Evolutionary conservation across 2,113 vertebrate species (phyloP), one percentile per base, ranked within the genome.

Genomic region (Epinephelus lanceolatus): DNA sequence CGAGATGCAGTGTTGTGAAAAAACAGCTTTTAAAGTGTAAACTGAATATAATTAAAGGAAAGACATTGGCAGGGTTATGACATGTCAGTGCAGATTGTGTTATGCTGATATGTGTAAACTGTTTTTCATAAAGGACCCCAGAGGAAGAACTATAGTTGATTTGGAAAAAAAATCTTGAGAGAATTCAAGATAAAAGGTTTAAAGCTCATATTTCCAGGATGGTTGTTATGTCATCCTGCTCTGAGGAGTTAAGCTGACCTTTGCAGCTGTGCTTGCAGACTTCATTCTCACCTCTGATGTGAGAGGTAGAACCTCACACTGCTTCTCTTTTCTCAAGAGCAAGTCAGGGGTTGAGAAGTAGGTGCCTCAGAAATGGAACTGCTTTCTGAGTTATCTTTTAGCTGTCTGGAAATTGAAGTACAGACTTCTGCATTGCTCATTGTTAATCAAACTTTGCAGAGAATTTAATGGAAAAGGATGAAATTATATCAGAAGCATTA

Each of bases 231-330:
- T 69, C 27, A 47, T 37, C 5, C 19, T 15, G 27, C 78, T 47
- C 33, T 51, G 63, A 12, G 9, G 45, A 17, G 19, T 52, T 56
- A 45, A 30, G 13, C 51, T 63, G 74, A 68, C 63, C 77, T 63
- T 40, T 42, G 27, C 56, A 14, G 61, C 21, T 2, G 7, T 17
- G 23, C 61, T 3, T 18, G 51, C 52, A 2, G 14, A 1, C 47
- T 52, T 69, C 23, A 57, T 62, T 76, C n/a, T 75, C 82, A 70
- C 83, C 70, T 83, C 73, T 14, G 59, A 76, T 86, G 86, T 82
- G 81, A 82, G 78, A 88, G 78, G 69, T 85, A 1, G 1, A 69
- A 49, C 83, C 47, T 86, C 68, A 55, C 56, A 0, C 15, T 19
- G 55, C 77, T 52, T 59, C 70, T 37, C 9, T 67, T 56, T 69